phyloP scores from a whole-genome alignment of 1,140 invertebrate species.

The Diorhabda elongata region DNA sequence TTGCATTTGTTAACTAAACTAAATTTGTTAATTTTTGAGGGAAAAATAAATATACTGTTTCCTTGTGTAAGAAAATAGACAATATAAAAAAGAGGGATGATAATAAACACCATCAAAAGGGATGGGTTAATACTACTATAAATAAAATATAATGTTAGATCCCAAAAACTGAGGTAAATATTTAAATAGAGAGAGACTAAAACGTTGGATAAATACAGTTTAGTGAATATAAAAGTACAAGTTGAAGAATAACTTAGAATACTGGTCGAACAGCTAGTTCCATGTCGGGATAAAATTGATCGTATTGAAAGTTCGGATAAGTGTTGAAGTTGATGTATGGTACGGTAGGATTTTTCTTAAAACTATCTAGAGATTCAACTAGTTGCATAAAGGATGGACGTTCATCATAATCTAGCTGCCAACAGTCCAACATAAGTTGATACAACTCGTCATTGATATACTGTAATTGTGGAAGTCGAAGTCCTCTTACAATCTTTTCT shows the following conservation, averaged over 20 bases:
- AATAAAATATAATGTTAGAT: too few species aligned
- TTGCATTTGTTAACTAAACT: too few species aligned
- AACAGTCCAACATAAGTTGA: slow-evolving; percentile 78
- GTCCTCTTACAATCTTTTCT: slow-evolving; percentile 61
- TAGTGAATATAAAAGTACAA: neutral
- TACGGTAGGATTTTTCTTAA: slow-evolving; percentile 31
- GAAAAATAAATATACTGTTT: too few species aligned
- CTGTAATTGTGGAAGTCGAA: slow-evolving; percentile 66
- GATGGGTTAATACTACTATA: too few species aligned
- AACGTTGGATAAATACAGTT: too few species aligned
- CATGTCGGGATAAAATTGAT: slow-evolving; percentile 42
- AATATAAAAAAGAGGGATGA: too few species aligned
- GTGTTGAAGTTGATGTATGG: slow-evolving; percentile 35
- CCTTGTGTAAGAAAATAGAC: too few species aligned
- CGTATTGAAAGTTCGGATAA: slow-evolving; percentile 41
- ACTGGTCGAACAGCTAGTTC: slow-evolving; percentile 36
- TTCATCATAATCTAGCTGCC: slow-evolving; percentile 77
- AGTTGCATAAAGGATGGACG: slow-evolving; percentile 66
- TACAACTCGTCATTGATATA: slow-evolving; percentile 74
- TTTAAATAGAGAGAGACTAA: too few species aligned
- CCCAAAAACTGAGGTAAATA: too few species aligned
- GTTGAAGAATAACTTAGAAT: slow-evolving; percentile 24
- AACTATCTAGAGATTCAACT: slow-evolving; percentile 40
- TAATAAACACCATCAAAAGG: too few species aligned
- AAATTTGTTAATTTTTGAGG: too few species aligned